phyloP scores from a whole-genome alignment of 1,140 invertebrate genomes.

The Drosophila pectinifera region DNA sequence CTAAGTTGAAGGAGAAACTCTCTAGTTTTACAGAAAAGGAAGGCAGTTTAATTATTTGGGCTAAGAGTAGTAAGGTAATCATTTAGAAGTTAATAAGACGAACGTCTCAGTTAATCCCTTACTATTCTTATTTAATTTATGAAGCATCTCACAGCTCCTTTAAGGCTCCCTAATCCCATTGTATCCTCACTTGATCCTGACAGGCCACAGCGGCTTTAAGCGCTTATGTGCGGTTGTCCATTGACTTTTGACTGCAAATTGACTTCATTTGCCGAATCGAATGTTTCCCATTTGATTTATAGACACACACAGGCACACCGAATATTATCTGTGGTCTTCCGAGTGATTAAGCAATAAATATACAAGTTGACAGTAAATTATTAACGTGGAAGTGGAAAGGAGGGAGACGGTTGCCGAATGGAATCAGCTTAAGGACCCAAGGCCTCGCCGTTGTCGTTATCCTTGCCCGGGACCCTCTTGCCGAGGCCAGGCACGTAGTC shows the following conservation, averaged over 20 bases:
- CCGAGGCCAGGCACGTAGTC: conserved; percentile 58
- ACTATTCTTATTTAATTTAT: neutral
- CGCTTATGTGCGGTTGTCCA: conserved; percentile 11
- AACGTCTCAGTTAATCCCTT: too few relatives aligned
- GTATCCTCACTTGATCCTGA: neutral
- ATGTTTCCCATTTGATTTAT: conserved; percentile 67
- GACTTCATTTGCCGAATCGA: conserved; percentile 42
- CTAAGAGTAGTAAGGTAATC: neutral
- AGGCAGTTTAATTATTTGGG: neutral
- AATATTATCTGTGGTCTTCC: conserved; percentile 75
- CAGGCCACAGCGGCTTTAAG: neutral
- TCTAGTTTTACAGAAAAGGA: neutral
- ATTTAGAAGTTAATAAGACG: too few relatives aligned
- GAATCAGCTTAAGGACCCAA: conserved; percentile 29
- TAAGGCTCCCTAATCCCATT: conserved; percentile 18
- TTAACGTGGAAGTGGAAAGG: conserved; percentile 47
- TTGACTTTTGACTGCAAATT: conserved; percentile 54
- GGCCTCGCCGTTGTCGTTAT: conserved; percentile 10
- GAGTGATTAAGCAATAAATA: conserved; percentile 82
- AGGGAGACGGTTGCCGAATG: conserved; percentile 30
- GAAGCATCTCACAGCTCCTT: neutral
- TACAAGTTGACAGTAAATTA: conserved; percentile 78
- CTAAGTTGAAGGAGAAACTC: neutral
- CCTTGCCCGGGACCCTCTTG: conserved; percentile 18
- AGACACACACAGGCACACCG: conserved; percentile 14